These are phyloP conservation scores for Calycopis cecrops DNA, from an alignment of 1,140 invertebrate genomes.

Conservation along the genomic window DNA sequence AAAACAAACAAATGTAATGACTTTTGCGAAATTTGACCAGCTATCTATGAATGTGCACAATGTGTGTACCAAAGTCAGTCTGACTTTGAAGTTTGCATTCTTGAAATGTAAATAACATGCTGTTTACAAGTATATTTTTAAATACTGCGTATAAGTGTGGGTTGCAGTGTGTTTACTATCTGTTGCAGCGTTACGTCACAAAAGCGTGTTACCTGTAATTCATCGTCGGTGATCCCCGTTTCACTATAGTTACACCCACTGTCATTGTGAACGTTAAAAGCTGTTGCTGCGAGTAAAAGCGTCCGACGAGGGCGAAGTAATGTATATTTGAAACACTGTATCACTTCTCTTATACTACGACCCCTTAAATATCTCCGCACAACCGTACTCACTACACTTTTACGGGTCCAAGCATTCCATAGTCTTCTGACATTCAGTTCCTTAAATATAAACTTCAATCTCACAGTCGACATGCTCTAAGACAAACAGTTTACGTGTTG, in stretches of 20 bases:
- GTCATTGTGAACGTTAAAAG: constrained; percentile 46
- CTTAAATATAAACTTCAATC: constrained; percentile 39
- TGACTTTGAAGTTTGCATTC: too few relatives aligned
- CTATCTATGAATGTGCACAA: too few relatives aligned
- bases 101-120: too few relatives aligned
- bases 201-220: constrained; percentile 46
- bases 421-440: constrained; percentile 43
- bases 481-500: background rate
- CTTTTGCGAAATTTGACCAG: too few relatives aligned
- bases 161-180: background rate
- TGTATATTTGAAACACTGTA: constrained; percentile 50
- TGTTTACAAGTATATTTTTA: too few relatives aligned
- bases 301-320: constrained; percentile 49
- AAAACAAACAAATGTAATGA: too few relatives aligned
- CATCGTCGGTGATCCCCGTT: constrained; percentile 54
- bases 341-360: constrained; percentile 44
- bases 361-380: constrained; percentile 47
- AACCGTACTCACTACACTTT: constrained; percentile 42
- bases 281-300: constrained; percentile 54
- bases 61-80: too few relatives aligned
- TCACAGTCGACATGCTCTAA: constrained; percentile 30
- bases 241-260: constrained; percentile 32
- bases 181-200: constrained; percentile 5
- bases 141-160: too few relatives aligned
- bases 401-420: constrained; percentile 52